Conservation (phyloP, 1,140 invertebrate species). For the Drosophila teissieri region DNA sequence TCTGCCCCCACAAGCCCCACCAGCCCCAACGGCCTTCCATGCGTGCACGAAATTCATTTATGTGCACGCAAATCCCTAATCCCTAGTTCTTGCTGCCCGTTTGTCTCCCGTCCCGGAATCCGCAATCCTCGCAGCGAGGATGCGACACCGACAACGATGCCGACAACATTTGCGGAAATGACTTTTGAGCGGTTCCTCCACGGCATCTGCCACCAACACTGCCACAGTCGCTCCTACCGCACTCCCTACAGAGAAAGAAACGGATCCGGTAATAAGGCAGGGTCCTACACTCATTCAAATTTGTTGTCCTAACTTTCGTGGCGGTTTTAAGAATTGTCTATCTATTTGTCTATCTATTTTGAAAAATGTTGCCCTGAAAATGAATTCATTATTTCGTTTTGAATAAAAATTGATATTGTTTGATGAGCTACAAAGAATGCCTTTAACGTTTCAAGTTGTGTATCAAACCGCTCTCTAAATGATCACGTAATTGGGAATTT, state of each 20-base stretch:
- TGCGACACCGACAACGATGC: constrained; percentile 52
- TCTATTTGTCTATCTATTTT: no score
- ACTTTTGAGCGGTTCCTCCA: constrained; percentile 76
- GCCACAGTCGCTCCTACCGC: constrained; percentile 7
- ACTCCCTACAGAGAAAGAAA: not conserved
- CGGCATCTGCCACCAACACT: constrained; percentile 51
- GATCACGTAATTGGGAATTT: no score
- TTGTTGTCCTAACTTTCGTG: no score
- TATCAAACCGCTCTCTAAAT: no score
- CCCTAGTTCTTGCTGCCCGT: constrained; percentile 74
- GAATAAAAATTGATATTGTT: no score
- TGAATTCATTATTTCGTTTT: no score
- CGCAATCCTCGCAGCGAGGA: constrained; percentile 38
- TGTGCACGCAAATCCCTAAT: constrained; percentile 82
- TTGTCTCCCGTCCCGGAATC: constrained; percentile 47
- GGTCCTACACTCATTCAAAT: not conserved
- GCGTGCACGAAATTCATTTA: constrained; percentile 81
- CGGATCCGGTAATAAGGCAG: not conserved
- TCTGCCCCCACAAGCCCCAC: no score
- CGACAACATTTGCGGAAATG: constrained; percentile 79
- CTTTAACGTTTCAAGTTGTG: no score
- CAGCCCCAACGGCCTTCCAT: constrained; percentile 6
- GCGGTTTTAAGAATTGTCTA: no score
- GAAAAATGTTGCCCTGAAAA: no score
- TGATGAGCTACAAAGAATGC: no score